These are phyloP conservation scores for Amaurobius ferox DNA, from an alignment of 2,888 invertebrate genomes.

Conservation along the genomic window DNA sequence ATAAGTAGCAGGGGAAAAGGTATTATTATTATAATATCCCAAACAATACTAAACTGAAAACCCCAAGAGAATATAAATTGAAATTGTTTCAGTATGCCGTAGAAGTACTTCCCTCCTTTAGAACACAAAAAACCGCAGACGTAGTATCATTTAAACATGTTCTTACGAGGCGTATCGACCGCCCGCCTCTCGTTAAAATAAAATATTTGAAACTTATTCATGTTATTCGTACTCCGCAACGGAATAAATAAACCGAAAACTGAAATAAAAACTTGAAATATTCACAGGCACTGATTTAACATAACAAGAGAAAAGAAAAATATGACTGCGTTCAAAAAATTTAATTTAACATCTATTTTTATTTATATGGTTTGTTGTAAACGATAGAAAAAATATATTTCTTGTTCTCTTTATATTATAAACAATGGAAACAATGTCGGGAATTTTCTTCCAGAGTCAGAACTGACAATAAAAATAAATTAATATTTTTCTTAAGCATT, in stretches of 20 bases:
- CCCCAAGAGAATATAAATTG: too few relatives aligned
- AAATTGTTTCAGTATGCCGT: too few relatives aligned
- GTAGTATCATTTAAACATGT: neutral
- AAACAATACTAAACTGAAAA: too few relatives aligned
- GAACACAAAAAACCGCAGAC: neutral
- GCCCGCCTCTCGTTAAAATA: neutral
- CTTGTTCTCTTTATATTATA: neutral
- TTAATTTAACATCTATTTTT: conserved; percentile 50
- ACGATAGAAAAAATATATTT: conserved; percentile 2
- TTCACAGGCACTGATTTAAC: conserved; percentile 15
- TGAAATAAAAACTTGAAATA: neutral
- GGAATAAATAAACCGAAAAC: neutral
- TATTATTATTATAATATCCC: too few relatives aligned
- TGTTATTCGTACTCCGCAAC: neutral
- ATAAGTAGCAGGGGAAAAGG: too few relatives aligned
- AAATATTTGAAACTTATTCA: neutral
- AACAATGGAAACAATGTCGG: conserved; percentile 2
- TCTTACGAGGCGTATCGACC: neutral
- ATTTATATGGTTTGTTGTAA: conserved; percentile 23
- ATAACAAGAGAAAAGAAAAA: conserved; percentile 9
- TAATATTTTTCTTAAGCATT: neutral
- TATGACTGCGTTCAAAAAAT: conserved; percentile 13
- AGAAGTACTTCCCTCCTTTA: too few relatives aligned
- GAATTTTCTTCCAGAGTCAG: neutral
- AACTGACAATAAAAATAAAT: neutral